A percentile compares a stretch with the other conserved stretches of the same genome.
These are phyloP conservation scores for Andrena flavipes DNA, from an alignment of 2,888 invertebrate genomes.

Conservation along the genomic window DNA sequence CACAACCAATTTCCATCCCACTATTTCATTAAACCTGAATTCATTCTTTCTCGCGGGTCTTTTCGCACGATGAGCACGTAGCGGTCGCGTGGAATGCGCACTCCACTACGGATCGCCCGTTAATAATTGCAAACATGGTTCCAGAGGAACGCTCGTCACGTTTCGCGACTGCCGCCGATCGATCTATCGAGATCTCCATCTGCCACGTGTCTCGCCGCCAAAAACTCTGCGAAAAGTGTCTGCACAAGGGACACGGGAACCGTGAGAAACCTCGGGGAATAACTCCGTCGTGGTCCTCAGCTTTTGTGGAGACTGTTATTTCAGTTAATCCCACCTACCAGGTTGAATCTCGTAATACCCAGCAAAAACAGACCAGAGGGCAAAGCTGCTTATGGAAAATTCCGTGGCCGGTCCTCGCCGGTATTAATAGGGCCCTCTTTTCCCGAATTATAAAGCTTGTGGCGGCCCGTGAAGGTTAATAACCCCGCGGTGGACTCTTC, in stretches of 20 bases:
- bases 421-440: not conserved
- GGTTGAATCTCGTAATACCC: not conserved
- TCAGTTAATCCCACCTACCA: not conserved
- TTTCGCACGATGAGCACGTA: not conserved
- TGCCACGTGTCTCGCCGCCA: not conserved
- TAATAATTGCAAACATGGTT: slow-evolving; percentile 13
- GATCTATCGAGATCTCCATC: not conserved
- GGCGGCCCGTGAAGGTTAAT: not conserved
- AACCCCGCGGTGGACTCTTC: not conserved
- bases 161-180: slow-evolving; percentile 1
- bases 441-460: not conserved
- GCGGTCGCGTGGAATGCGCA: not conserved
- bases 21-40: slow-evolving; percentile 1
- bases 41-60: not conserved
- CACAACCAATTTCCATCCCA: not conserved
- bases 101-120: slow-evolving; percentile 1
- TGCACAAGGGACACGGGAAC: not conserved
- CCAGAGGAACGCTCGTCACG: not conserved
- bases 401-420: not conserved
- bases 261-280: not conserved
- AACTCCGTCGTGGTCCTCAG: not conserved
- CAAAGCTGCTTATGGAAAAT: slow-evolving; percentile 5
- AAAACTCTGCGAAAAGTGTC: not conserved
- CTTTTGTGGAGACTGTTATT: slow-evolving; percentile 7
- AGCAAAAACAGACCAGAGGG: not conserved